Conservation (phyloP, 2,797 vertebrate species). For the Phoxinus dragarum region DNA sequence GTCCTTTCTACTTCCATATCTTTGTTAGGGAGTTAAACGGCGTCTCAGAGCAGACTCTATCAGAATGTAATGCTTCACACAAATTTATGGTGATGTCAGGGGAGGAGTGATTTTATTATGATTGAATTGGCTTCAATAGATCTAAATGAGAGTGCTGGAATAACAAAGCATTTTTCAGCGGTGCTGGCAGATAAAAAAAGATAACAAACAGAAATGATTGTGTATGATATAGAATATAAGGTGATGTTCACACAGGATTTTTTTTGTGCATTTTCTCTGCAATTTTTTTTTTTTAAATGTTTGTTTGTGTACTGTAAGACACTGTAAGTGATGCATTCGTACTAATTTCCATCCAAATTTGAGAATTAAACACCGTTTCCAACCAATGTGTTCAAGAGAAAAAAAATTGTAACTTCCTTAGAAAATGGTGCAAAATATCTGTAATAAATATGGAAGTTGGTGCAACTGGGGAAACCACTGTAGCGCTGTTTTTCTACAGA, state of each 20-base stretch:
- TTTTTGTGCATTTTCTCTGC: neutral
- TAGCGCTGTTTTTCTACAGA: neutral
- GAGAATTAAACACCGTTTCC: neutral
- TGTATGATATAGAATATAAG: neutral
- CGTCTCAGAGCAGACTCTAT: constrained; percentile 34
- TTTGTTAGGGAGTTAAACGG: constrained; percentile 25
- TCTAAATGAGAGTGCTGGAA: constrained; percentile 23
- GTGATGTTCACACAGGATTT: neutral
- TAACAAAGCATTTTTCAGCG: constrained; percentile 22
- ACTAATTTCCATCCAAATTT: neutral
- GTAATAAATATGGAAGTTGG: neutral
- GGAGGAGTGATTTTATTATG: constrained; percentile 42
- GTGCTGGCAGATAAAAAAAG: constrained; percentile 17
- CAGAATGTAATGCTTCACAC: constrained; percentile 8
- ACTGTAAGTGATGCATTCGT: neutral
- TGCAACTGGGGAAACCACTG: neutral
- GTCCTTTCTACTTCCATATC: neutral
- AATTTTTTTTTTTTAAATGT: neutral
- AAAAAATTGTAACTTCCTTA: neutral
- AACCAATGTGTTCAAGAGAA: neutral
- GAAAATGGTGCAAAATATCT: neutral
- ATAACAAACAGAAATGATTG: neutral
- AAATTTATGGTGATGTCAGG: constrained; percentile 38
- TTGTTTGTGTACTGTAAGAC: neutral
- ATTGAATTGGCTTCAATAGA: constrained; percentile 30